Percentiles rank a stretch among this genome's conserved stretches.
phyloP scores from a whole-genome alignment of 2,888 invertebrate genomes.

The Scaeva pyrastri region DNA sequence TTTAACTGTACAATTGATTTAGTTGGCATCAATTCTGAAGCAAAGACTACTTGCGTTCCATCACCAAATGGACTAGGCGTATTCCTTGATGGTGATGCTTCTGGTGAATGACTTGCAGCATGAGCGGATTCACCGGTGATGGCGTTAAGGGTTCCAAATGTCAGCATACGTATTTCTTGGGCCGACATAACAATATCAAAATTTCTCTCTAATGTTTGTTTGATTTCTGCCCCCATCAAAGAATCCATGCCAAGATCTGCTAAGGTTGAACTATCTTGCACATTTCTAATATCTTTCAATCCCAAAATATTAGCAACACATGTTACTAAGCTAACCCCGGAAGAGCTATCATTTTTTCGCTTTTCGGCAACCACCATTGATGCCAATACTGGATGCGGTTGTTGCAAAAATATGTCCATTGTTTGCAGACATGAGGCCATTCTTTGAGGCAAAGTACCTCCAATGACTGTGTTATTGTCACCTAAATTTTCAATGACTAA shows the following conservation, averaged over 20 bases:
- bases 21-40: conserved; percentile 90
- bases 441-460: conserved; percentile 97
- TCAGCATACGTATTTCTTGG: conserved; percentile 94
- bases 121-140: conserved; percentile 79
- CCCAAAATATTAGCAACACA: conserved; percentile 95
- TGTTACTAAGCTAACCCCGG: conserved; percentile 88
- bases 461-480: conserved; percentile 94
- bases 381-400: conserved; percentile 92
- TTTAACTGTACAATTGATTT: conserved; percentile 89
- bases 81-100: conserved; percentile 75
- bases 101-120: conserved; percentile 61
- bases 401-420: conserved; percentile 95
- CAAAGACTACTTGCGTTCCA: conserved; percentile 85
- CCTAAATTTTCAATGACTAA: conserved; percentile 95
- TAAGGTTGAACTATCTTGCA: conserved; percentile 90
- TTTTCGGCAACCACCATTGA: conserved; percentile 96
- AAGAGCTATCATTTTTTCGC: conserved; percentile 86
- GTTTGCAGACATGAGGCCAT: conserved; percentile 96
- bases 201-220: conserved; percentile 96
- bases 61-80: conserved; percentile 82
- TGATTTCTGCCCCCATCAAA: conserved; percentile 99
- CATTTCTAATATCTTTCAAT: conserved; percentile 92
- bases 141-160: conserved; percentile 90
- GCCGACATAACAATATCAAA: conserved; percentile 96
- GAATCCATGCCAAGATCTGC: conserved; percentile 99